Percentiles rank a stretch among this genome's conserved stretches.
Conservation (phyloP, 2,797 vertebrate genomes). For the Hybognathus amarus region DNA sequence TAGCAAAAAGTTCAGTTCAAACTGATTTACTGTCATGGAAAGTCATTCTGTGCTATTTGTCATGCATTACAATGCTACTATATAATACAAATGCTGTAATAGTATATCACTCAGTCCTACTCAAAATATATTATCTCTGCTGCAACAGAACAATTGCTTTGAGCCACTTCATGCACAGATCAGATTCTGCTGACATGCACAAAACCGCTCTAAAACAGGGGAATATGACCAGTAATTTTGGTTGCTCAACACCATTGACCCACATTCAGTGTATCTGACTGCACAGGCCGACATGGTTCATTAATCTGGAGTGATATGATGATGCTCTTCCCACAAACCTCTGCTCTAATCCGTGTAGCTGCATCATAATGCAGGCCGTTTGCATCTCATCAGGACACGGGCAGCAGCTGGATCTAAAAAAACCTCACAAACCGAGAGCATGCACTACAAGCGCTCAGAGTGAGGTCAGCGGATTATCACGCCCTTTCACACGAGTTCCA, state of each 20-base stretch:
- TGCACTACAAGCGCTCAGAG: neutral
- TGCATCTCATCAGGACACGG: slow-evolving; percentile 27
- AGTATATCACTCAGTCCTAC: neutral
- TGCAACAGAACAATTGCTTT: neutral
- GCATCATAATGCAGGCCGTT: slow-evolving; percentile 27
- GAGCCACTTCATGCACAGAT: neutral
- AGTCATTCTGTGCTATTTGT: neutral
- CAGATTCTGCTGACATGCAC: neutral
- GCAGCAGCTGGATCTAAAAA: slow-evolving; percentile 37
- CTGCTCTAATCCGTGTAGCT: slow-evolving; percentile 30
- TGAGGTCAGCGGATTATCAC: slow-evolving; percentile 43
- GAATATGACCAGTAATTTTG: neutral
- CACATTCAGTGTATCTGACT: slow-evolving; percentile 7
- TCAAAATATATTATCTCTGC: neutral
- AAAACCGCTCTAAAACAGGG: neutral
- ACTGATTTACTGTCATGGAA: neutral
- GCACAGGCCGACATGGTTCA: neutral
- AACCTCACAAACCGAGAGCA: slow-evolving; percentile 15
- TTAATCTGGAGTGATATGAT: slow-evolving; percentile 41
- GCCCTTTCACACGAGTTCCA: slow-evolving; percentile 24
- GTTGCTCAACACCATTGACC: neutral
- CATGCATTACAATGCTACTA: neutral
- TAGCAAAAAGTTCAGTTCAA: neutral
- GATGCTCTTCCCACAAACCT: slow-evolving; percentile 20
- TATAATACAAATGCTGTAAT: neutral